Evolutionary conservation across 2,888 invertebrate genomes (phyloP).

Genomic region (Cyrtodaria siliqua): DNA sequence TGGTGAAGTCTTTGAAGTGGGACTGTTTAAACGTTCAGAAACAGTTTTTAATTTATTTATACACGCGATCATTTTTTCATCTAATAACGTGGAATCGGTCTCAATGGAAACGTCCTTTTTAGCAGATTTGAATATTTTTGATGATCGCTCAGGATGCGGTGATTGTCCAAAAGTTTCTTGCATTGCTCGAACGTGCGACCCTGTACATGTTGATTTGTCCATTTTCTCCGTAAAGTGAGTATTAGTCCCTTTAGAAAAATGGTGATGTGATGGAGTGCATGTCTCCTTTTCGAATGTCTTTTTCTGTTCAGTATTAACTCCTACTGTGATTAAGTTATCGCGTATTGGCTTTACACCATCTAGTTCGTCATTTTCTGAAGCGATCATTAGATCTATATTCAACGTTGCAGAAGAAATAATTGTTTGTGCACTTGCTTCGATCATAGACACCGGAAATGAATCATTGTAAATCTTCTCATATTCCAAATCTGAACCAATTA

Average conservation of each 20-base stretch:
- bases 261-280: slow-evolving; percentile 73
- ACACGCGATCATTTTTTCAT: slow-evolving; percentile 83
- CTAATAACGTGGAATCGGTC: slow-evolving; percentile 71
- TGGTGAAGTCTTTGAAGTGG: slow-evolving; percentile 68
- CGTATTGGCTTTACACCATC: slow-evolving; percentile 34
- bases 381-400: slow-evolving; percentile 33
- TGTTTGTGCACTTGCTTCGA: slow-evolving; percentile 77
- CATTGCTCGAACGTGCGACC: slow-evolving; percentile 56
- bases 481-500: slow-evolving; percentile 67
- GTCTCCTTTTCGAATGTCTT: slow-evolving; percentile 80
- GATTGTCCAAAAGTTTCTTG: slow-evolving; percentile 55
- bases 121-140: slow-evolving; percentile 39
- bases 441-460: slow-evolving; percentile 67
- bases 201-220: slow-evolving; percentile 79
- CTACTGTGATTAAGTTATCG: slow-evolving; percentile 69
- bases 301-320: slow-evolving; percentile 76
- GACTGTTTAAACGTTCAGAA: slow-evolving; percentile 81
- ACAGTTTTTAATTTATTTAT: slow-evolving; percentile 84
- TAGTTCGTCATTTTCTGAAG: slow-evolving; percentile 14
- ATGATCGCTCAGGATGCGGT: slow-evolving; percentile 29
- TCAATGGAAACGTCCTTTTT: slow-evolving; percentile 70
- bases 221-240: slow-evolving; percentile 75
- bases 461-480: slow-evolving; percentile 73
- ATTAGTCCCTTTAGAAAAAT: slow-evolving; percentile 77
- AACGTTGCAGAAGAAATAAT: slow-evolving; percentile 51